These are phyloP conservation scores for Coilia nasus DNA, from an alignment of 2,797 vertebrate genomes.

Conservation along the genomic window DNA sequence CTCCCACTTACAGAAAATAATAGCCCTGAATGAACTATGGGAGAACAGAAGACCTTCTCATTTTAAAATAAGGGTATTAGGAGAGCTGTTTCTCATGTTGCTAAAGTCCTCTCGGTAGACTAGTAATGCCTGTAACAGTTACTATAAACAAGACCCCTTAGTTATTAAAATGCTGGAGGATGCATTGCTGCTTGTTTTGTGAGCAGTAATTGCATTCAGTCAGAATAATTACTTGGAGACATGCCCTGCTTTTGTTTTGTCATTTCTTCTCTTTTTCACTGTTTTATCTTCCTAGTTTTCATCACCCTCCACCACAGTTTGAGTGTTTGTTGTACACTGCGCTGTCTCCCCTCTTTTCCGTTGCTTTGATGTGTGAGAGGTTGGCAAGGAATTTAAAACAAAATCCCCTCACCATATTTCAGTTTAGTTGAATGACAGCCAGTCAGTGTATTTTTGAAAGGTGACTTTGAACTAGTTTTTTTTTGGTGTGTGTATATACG, in stretches of 20 bases:
- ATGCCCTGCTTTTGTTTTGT: not conserved
- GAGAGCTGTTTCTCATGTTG: not conserved
- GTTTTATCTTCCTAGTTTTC: not conserved
- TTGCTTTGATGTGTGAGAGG: constrained; percentile 7
- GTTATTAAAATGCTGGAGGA: constrained; percentile 13
- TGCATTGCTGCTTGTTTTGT: constrained; percentile 4
- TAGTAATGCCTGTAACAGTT: not conserved
- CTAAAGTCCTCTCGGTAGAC: not conserved
- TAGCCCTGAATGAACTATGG: not conserved
- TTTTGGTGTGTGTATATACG: constrained; percentile 33
- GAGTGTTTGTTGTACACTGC: not conserved
- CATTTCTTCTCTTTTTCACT: not conserved
- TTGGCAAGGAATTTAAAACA: not conserved
- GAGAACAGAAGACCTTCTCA: not conserved
- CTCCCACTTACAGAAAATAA: not conserved
- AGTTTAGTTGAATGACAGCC: constrained; percentile 53
- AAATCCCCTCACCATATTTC: constrained; percentile 23
- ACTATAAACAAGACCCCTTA: constrained; percentile 1
- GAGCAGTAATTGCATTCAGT: constrained; percentile 22
- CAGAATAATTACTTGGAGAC: constrained; percentile 5
- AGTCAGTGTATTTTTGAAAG: constrained; percentile 46
- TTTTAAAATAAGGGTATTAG: not conserved
- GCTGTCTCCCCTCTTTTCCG: not conserved
- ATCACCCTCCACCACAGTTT: not conserved
- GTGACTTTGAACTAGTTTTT: not conserved